Conservation (phyloP, 2,797 vertebrate species). For the Sebastolobus altivelis region DNA sequence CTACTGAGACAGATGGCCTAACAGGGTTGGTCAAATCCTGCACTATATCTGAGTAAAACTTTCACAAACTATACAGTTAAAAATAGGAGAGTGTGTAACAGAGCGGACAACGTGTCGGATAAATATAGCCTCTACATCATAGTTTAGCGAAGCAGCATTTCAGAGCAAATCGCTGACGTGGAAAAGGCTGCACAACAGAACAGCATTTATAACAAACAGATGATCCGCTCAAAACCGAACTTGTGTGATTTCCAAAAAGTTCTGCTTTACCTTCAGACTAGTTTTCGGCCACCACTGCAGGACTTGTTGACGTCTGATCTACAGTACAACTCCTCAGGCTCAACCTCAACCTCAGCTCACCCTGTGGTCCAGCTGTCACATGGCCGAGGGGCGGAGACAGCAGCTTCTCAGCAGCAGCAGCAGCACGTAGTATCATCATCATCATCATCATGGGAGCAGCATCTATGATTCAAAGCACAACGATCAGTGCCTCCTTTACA, state of each 20-base stretch:
- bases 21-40: not conserved
- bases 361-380: not conserved
- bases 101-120: not conserved
- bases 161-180: not conserved
- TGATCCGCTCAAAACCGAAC: not conserved
- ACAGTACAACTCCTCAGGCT: not conserved
- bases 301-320: not conserved
- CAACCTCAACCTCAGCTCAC: not conserved
- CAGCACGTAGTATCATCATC: no score
- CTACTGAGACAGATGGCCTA: not conserved
- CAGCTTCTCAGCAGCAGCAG: no score
- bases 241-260: not conserved
- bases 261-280: constrained; percentile 34
- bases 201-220: not conserved
- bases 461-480: not conserved
- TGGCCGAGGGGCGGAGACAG: constrained; percentile 12
- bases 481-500: not conserved
- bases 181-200: not conserved
- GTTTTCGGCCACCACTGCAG: rapidly evolving
- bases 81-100: constrained; percentile 10
- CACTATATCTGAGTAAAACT: not conserved
- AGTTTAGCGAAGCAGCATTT: not conserved
- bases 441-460: no score
- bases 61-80: not conserved
- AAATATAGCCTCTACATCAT: not conserved